Evolutionary conservation across 1,140 invertebrate species (phyloP).

Genomic region (Drosophila tani): DNA sequence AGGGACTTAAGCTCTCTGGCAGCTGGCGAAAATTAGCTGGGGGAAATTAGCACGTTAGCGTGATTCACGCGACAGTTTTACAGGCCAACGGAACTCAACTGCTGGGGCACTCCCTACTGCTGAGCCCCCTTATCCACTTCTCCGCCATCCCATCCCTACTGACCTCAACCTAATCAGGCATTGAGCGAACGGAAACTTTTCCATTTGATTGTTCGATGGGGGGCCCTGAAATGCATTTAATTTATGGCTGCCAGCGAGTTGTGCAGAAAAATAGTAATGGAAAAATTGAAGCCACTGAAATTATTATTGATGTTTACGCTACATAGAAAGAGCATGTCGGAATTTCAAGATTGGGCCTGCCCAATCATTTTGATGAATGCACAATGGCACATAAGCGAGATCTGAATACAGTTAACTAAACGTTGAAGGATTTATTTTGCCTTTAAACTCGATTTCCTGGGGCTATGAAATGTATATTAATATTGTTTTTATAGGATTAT

Average conservation of each 20-base stretch:
- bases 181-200: conserved; percentile 14
- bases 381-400: no score
- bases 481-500: no score
- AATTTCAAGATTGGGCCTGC: no score
- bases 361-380: no score
- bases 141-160: neutral
- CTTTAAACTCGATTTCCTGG: no score
- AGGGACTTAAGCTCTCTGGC: conserved; percentile 22
- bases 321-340: no score
- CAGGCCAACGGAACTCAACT: conserved; percentile 15
- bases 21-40: conserved; percentile 58
- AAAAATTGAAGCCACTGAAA: no score
- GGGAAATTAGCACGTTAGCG: conserved; percentile 76
- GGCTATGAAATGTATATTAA: no score
- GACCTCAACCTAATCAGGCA: conserved; percentile 12
- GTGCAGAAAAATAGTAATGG: neutral
- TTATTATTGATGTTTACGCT: no score
- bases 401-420: no score
- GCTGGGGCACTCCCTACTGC: neutral
- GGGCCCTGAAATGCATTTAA: conserved; percentile 12
- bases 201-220: conserved; percentile 13
- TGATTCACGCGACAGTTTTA: conserved; percentile 78
- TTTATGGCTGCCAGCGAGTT: conserved; percentile 9
- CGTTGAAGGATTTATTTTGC: no score
- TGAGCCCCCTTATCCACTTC: neutral